Evolutionary conservation across 2,113 vertebrate species (phyloP).

Genomic region (Grammomys surdaster): DNA sequence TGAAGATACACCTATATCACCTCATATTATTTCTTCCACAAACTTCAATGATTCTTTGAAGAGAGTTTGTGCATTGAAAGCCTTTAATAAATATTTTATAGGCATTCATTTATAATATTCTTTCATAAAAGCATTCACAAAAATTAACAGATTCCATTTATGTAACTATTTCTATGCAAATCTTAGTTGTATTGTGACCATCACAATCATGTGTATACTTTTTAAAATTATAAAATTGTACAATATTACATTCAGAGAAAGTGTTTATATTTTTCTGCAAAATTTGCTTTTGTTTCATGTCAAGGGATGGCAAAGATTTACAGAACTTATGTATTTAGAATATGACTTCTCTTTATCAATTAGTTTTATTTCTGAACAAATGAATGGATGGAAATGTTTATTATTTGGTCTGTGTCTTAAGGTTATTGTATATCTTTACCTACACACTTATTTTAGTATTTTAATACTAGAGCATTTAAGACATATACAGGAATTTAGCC

Average conservation of each 20-base stretch:
- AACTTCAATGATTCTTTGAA: not conserved
- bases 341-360: not conserved
- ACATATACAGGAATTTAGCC: too few species aligned
- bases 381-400: not conserved
- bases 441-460: not conserved
- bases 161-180: not conserved
- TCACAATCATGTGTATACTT: not conserved
- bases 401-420: not conserved
- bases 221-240: not conserved
- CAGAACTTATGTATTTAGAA: not conserved
- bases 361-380: not conserved
- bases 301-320: not conserved
- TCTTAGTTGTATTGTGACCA: not conserved
- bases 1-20: not conserved
- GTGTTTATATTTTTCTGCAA: not conserved
- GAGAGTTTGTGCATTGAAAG: not conserved
- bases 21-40: not conserved
- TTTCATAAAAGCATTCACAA: not conserved
- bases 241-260: not conserved
- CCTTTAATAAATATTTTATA: not conserved
- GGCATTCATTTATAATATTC: not conserved
- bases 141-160: not conserved
- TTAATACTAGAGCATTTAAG: not conserved
- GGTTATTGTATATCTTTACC: not conserved
- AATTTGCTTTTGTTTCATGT: not conserved